Evolutionary conservation across 2,888 invertebrate genomes (phyloP).

Genomic region (Neuroscelio doddi): DNA sequence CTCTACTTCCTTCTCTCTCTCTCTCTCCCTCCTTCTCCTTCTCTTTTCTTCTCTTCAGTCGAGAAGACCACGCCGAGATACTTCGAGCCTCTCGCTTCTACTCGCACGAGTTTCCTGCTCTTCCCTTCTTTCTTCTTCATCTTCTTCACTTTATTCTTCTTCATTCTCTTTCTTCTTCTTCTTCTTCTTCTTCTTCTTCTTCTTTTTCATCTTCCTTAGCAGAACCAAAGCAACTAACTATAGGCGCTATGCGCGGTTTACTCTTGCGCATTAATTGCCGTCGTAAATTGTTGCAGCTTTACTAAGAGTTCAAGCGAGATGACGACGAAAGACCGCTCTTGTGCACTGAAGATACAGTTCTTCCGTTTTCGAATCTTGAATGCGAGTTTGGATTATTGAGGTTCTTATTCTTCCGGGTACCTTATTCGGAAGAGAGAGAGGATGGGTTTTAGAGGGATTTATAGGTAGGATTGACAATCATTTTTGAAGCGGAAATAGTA

Average conservation of each 20-base stretch:
- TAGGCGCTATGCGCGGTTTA: conserved; percentile 65
- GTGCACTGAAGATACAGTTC: no score
- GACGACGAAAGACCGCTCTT: no score
- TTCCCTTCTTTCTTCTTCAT: conserved; percentile 16
- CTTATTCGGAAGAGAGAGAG: no score
- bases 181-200: conserved; percentile 35
- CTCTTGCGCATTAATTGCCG: conserved; percentile 71
- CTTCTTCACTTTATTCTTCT: conserved; percentile 22
- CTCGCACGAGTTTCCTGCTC: conserved; percentile 4
- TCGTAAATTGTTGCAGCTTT: conserved; percentile 71
- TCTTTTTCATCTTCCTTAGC: conserved; percentile 17
- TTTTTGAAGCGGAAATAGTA: no score
- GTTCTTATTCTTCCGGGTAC: no score
- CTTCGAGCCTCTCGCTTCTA: background rate
- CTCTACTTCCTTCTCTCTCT: conserved; percentile 29
- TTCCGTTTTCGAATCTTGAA: no score
- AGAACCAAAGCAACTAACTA: conserved; percentile 54
- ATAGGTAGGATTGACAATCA: no score
- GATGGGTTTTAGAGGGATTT: no score
- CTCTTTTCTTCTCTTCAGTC: conserved; percentile 12
- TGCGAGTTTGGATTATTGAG: no score
- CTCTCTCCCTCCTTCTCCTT: conserved; percentile 27
- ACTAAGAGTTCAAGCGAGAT: conserved; percentile 18
- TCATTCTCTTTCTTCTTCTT: conserved; percentile 6
- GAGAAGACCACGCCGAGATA: background rate